Conservation (phyloP, 2,888 invertebrate species). For the Melinaea marsaeus region DNA sequence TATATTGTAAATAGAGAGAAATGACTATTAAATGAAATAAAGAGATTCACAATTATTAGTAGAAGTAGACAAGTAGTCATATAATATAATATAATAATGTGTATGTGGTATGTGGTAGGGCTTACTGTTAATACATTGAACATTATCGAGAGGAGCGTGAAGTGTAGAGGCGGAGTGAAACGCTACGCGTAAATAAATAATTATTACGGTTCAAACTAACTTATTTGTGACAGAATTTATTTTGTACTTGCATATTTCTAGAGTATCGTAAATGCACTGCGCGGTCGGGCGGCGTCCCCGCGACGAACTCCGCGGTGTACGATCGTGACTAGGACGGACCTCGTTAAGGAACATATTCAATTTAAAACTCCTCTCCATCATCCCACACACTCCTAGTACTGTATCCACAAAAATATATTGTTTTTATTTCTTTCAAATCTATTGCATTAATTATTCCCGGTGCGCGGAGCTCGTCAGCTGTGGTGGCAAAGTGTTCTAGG, state of each 20-base stretch:
- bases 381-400: no score
- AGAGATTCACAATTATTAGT: constrained; percentile 3
- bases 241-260: constrained; percentile 4
- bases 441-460: no score
- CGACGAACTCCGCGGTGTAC: constrained; percentile 2
- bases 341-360: constrained; percentile 19
- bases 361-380: no score
- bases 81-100: neutral
- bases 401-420: no score
- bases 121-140: no score
- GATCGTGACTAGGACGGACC: constrained; percentile 26
- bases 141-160: neutral
- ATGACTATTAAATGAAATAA: neutral
- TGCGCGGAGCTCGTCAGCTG: constrained; percentile 12
- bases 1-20: constrained; percentile 1
- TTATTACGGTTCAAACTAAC: neutral
- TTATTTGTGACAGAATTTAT: constrained; percentile 6
- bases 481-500: neutral
- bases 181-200: neutral
- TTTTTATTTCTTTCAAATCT: no score
- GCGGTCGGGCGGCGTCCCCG: no score
- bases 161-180: neutral
- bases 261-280: neutral
- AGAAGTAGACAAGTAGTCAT: neutral
- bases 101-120: neutral